Base-by-base conservation (phyloP, 2,888 invertebrate genomes). In the Eilema griseolum region DNA sequence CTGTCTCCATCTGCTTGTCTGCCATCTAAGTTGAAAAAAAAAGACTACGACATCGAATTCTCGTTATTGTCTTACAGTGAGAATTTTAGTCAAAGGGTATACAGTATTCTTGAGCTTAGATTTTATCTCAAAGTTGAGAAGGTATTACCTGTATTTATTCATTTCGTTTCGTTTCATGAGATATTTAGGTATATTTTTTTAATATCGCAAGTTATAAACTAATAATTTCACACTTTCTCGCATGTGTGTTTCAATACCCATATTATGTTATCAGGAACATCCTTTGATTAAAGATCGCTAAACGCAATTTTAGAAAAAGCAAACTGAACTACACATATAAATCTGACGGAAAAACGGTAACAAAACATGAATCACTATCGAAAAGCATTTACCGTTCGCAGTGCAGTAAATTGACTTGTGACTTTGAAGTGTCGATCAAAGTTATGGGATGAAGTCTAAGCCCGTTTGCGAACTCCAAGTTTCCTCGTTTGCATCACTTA, bases 401-500 rank as follows among this genome's bases (percentile, higher is more conserved):
- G 75, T 85, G 85, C 84, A 87, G 83, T 83, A 80, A 87, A 87
- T 86, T 86, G 86, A 83, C 84, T 88, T 86, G 84, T 85, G 89
- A 89, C 90, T 92, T 92, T 89, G 87, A 91, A 93, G 92, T 90
- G 90, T 88, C 89, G 90, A 91, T 93, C 91, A 90, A 93, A 92
- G 91, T 92, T 89, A 89, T 87, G 86, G 88, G 89, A 90, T 88
- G 88, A 86, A 91, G 89, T 88, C 88, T 87, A 87, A 88, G 87
- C 86, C 86, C 88, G 89, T 92, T 92, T 90, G 90, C 87, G 89
- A 90, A 89, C 88, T 85, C 86, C 83, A 93, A 93, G 90, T 93
- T 93, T 92, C 85, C 90, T 93, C 91, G 92, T 94, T 93, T 93
- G 90, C 92, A 93, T 93, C 88, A 91, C 90, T 92, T 89, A 89